A percentile compares a stretch with the other conserved stretches of the same genome.
Conservation (phyloP, 35 echinoderm and acorn worm genomes). For the Stichopus chloronotus region DNA sequence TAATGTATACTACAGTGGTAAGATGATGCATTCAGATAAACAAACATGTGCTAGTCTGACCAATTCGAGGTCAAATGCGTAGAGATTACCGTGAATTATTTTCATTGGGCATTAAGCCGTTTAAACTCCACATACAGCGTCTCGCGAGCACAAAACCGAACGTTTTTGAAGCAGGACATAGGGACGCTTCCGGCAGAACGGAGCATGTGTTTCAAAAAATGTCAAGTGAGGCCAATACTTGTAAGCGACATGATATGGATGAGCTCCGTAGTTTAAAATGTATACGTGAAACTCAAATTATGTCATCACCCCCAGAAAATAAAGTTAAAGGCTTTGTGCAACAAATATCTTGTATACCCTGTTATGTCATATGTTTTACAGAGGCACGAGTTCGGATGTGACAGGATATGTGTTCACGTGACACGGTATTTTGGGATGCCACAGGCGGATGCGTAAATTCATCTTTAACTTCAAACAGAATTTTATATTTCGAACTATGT, state of each 20-base stretch:
- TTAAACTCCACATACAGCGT: not conserved
- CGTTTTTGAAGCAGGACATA: not conserved
- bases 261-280: slow-evolving; percentile 11
- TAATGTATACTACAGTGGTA: not conserved
- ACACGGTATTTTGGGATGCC: slow-evolving; percentile 33
- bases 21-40: not conserved
- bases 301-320: not conserved
- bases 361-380: slow-evolving; percentile 35
- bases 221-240: slow-evolving; percentile 17
- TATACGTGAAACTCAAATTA: not conserved
- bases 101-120: not conserved
- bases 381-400: slow-evolving; percentile 35
- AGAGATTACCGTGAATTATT: not conserved
- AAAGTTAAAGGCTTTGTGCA: slow-evolving; percentile 43
- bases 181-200: not conserved
- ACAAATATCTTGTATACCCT: not conserved
- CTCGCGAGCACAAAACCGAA: not conserved
- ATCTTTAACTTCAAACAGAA: not conserved
- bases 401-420: slow-evolving; percentile 32
- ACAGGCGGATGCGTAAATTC: slow-evolving; percentile 20
- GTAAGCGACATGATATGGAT: not conserved
- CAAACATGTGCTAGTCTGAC: slow-evolving; percentile 9
- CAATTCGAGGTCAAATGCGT: not conserved
- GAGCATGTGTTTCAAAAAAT: slow-evolving; percentile 48
- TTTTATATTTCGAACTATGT: slow-evolving; percentile 27